phyloP scores from a whole-genome alignment of 1,140 invertebrate genomes.

The Aplysia californica region DNA sequence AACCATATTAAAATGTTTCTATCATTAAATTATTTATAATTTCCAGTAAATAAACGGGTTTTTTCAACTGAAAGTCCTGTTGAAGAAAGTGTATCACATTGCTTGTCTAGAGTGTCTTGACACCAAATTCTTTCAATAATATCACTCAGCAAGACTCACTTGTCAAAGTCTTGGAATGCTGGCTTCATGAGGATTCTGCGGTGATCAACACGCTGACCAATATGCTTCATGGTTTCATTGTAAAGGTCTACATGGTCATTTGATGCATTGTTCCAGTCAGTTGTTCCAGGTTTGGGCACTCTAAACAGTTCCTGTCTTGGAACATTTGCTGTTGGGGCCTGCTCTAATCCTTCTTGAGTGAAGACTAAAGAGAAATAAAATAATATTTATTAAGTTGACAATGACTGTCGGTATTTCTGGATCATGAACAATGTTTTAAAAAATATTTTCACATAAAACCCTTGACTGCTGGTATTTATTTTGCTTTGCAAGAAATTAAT shows the following conservation, averaged over 20 bases:
- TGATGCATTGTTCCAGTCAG: conserved; percentile 56
- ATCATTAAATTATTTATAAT: too few species aligned
- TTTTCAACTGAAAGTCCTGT: too few species aligned
- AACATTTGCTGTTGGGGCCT: conserved; percentile 57
- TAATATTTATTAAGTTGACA: too few species aligned
- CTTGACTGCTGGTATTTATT: not conserved
- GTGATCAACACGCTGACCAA: conserved; percentile 54
- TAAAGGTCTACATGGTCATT: conserved; percentile 55
- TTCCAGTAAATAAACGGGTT: too few species aligned
- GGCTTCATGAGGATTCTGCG: conserved; percentile 62
- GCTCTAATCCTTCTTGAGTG: conserved; percentile 62
- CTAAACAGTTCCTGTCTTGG: conserved; percentile 61
- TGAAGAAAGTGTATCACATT: too few species aligned
- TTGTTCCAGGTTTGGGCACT: conserved; percentile 65
- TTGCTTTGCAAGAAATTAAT: not conserved
- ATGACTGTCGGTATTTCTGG: too few species aligned
- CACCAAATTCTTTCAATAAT: too few species aligned
- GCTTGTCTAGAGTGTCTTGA: too few species aligned
- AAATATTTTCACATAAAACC: not conserved
- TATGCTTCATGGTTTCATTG: conserved; percentile 55
- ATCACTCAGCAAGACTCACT: too few species aligned
- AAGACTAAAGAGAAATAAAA: conserved; percentile 56
- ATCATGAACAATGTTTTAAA: too few species aligned
- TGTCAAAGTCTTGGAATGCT: conserved; percentile 66
- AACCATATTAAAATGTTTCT: too few species aligned